Evolutionary conservation across 2,888 invertebrate species (phyloP), one percentile per base, ranked within the genome.

Genomic region (Hydropsyche betteni): DNA sequence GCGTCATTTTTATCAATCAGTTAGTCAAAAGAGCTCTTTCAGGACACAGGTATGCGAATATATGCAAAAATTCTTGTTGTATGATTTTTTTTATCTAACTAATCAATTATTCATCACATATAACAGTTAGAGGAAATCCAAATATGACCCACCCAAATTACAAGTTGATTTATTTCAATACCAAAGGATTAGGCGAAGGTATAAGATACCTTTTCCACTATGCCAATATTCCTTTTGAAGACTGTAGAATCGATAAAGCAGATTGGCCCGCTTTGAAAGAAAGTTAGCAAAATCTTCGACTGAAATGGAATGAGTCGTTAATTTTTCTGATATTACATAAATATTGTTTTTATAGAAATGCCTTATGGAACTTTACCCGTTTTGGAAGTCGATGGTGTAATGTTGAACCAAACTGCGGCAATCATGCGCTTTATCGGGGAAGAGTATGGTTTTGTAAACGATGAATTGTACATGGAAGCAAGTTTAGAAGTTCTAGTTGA

Each of bases 371-470:
- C 72, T 38, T 77, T 86, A 73, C 88, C 88, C 0, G 83, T 87
- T 0, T 78, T 88, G 75, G 86, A 87, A 78, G 83, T 88, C 16
- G 86, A 87, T 75, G 86, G 86, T 4, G 85, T 85, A 79, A 80
- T 81, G 1, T 83, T 85, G 51, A 82, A 84, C 76, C 87, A 88
- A 78, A 85, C 86, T 2, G 83, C 83, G 74, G 87, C 89, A 33
- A 89, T 90, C 64, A 84, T 86, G 50, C 87, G 89, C 72, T 89
- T 87, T 80, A 80, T 90, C 0, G 89, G 87, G 0, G 84, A 83
- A 74, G 84, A 86, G 79, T 84, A 84, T 34, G 83, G 85, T 16
- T 83, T 89, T 0, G 83, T 88, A 38, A 87, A 89, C 0, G 80
- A 82, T 0, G 85, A 88, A 77, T 85, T 86, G 0, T 84, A 86